These are phyloP conservation scores for Synanceia verrucosa DNA, from an alignment of 2,797 vertebrate species.

Conservation along the genomic window DNA sequence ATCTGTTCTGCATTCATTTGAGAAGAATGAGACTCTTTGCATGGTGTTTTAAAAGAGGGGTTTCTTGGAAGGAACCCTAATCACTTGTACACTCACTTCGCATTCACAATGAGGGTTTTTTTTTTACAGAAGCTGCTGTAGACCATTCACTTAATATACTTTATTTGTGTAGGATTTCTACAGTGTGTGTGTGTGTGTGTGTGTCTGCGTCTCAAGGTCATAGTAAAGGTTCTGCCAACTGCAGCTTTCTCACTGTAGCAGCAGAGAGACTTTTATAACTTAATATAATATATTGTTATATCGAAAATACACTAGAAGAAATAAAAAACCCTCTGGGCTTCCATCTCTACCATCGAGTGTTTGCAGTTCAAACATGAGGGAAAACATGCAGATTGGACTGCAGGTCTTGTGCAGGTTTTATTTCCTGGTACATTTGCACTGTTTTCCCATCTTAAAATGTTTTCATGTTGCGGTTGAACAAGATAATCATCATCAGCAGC, in stretches of 20 bases:
- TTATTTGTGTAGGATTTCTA: not conserved
- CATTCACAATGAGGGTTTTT: slow-evolving; percentile 32
- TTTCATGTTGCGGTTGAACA: slow-evolving; percentile 28
- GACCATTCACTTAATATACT: slow-evolving; percentile 1
- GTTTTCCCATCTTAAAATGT: slow-evolving; percentile 8
- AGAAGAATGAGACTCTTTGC: slow-evolving; percentile 69
- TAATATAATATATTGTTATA: too few species aligned
- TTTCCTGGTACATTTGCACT: slow-evolving; percentile 18
- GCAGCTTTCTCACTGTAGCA: slow-evolving; percentile 42
- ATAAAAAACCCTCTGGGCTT: not conserved
- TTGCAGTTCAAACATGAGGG: not conserved
- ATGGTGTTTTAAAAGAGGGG: slow-evolving; percentile 45
- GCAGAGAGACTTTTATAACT: not conserved
- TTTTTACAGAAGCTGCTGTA: slow-evolving; percentile 24
- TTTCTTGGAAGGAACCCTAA: slow-evolving; percentile 64
- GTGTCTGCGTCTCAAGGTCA: slow-evolving; percentile 56
- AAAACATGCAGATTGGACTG: not conserved
- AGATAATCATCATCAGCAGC: slow-evolving; percentile 26
- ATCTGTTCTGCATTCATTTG: slow-evolving; percentile 60
- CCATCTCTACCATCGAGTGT: not conserved
- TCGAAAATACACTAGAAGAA: not conserved
- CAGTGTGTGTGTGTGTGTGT: not conserved
- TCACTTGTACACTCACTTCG: slow-evolving; percentile 50
- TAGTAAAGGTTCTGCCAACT: slow-evolving; percentile 31
- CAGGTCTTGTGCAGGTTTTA: slow-evolving; percentile 6